Percentiles rank a stretch among this genome's conserved stretches.
Conservation (phyloP, 2,888 invertebrate genomes). For the Druceiella hillmani region DNA sequence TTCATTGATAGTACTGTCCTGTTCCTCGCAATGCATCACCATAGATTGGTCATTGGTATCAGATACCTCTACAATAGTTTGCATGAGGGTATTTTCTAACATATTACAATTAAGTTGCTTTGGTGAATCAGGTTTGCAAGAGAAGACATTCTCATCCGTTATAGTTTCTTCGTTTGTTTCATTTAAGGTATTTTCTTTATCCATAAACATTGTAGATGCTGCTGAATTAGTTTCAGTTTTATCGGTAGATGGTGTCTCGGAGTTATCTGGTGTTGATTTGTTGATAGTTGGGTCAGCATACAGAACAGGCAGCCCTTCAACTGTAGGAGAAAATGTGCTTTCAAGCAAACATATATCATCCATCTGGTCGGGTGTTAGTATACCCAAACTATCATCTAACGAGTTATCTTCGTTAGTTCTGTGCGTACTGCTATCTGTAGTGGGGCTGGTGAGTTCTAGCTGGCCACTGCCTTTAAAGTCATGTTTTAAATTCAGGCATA, state of each 20-base stretch:
- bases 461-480: neutral
- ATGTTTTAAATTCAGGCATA: slow-evolving; percentile 35
- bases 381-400: slow-evolving; percentile 80
- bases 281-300: slow-evolving; percentile 38
- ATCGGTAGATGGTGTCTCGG: slow-evolving; percentile 53
- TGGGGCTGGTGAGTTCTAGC: slow-evolving; percentile 18
- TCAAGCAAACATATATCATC: slow-evolving; percentile 61
- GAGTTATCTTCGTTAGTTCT: slow-evolving; percentile 69
- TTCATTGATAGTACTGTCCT: too few species aligned
- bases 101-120: neutral
- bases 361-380: slow-evolving; percentile 87
- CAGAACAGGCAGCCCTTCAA: slow-evolving; percentile 55
- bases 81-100: neutral
- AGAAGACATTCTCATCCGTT: neutral
- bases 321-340: slow-evolving; percentile 60
- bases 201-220: slow-evolving; percentile 40
- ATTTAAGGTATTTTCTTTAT: slow-evolving; percentile 30
- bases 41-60: too few species aligned
- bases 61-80: neutral
- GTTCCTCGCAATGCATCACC: too few species aligned
- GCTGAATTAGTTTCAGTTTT: slow-evolving; percentile 50
- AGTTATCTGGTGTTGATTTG: slow-evolving; percentile 45
- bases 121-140: neutral
- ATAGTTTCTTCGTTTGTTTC: neutral
- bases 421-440: slow-evolving; percentile 44